Evolutionary conservation across 2,113 vertebrate species (phyloP), one percentile per base, ranked within the genome.

Genomic region (Marmota monax): DNA sequence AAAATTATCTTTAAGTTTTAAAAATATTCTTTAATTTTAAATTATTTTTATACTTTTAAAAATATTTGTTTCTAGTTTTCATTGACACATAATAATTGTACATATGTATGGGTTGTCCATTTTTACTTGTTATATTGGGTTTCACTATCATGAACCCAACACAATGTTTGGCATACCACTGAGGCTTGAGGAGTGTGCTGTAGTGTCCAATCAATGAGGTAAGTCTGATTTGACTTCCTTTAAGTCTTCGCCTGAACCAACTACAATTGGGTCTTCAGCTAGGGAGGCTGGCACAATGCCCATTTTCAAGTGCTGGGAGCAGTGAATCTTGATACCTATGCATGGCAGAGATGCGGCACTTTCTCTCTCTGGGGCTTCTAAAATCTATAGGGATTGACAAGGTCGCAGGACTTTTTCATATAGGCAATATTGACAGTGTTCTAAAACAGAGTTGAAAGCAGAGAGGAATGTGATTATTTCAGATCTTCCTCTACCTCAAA

Each of bases 401-500:
- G 85, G 4, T 93, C 32, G 88, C n/a, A 87, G n/a, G 53, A 72
- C 61, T 72, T 88, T 39, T 42, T 65, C 63, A 53, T n/a, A 79
- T n/a, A 84, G 76, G 13, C 20, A 80, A 94, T 39, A 22, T 32
- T 53, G 23, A 58, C 72, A 56, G 29, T 84, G 80, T 65, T 53
- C 5, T 32, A 23, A 69, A 67, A 56, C 48, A 48, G 42, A 51
- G 18, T 63, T 87, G 69, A 91, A 79, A 94, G 45, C 42, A 73
- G 37, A 58, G 53, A 39, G n/a, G 9, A 48, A 88, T 79, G 78
- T 88, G 65, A 37, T 42, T 90, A 11, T n/a, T 84, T 85, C 67
- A 87, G 58, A 82, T 42, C 53, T 79, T 91, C 37, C 73, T 92
- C 27, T 79, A 42, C 88, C 32, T 94, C 80, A 82, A 86, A 90